Evolutionary conservation across 2,888 invertebrate genomes (phyloP), one percentile per base, ranked within the genome.

Genomic region (Ditula angustiorana): DNA sequence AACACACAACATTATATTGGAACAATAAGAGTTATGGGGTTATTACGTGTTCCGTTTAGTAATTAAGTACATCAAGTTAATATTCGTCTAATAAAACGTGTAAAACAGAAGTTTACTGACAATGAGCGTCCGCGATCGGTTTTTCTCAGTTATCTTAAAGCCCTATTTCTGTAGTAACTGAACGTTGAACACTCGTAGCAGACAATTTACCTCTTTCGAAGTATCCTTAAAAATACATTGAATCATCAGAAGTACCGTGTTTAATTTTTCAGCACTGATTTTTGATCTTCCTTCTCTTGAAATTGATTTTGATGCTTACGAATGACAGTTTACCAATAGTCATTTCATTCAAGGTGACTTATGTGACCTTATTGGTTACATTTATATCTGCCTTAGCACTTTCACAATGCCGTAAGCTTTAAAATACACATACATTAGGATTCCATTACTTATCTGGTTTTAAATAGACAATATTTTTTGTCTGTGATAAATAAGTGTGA

Each of bases 11-110:
- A 33, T 41, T 50, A 52, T 23, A 13, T 23, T 35, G 33, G 21
- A 35, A 30, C 33, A 30, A 21, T 35, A 23, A 33, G 50, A 13
- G 44, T 58, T 23, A 33, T 13, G 55, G 62, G 63, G 57, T 63
- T 35, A 58, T 58, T 33, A 41, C 10, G 19, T 52, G 52, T 61
- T 63, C 44, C 50, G 30, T 62, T 23, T 52, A 57, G 50, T 33
- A 23, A 58, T 19, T 41, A 19, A 41, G 2, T 41, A 41, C 41
- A 41, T 41, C 2, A 37, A 16, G 19, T 24, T 30, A 23, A 30
- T 24, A 24, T 52, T 50, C 24, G 11, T 35, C 7, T 50, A 41
- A 28, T 41, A 33, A 57, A 56, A 50, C 19, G 21, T 46, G 10
- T n/a, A 24, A 53, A 23, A 50, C n/a, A 19, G 19, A 50, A 19